Percentiles rank a stretch among this genome's conserved stretches.
Conservation (phyloP, 2,113 vertebrate genomes). For the Dunckerocampus dactyliophorus region DNA sequence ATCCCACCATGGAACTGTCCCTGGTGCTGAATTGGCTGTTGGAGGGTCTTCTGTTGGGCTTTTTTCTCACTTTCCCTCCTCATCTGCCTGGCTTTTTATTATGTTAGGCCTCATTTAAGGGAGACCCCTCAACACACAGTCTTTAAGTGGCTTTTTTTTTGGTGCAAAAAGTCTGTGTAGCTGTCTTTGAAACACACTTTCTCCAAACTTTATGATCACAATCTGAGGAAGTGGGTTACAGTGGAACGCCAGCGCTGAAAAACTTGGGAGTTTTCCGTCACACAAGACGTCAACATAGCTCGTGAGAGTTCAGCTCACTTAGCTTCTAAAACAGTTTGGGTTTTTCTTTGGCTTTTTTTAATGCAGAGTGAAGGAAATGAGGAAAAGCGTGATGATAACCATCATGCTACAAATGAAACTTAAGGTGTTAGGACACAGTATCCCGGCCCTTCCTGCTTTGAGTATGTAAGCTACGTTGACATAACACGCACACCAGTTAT, state of each 20-base stretch:
- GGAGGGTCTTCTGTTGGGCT: slow-evolving; percentile 22
- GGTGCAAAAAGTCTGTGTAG: too few relatives aligned
- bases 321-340: neutral
- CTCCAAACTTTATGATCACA: neutral
- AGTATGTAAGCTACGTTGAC: too few relatives aligned
- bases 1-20: slow-evolving; percentile 48
- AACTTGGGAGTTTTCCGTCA: neutral
- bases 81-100: neutral
- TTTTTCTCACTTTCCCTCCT: neutral
- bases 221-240: neutral
- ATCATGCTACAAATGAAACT: neutral
- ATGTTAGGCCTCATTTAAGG: neutral
- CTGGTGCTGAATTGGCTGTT: slow-evolving; percentile 57
- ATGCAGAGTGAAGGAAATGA: neutral
- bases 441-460: too few relatives aligned
- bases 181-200: too few relatives aligned
- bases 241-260: neutral
- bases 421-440: neutral
- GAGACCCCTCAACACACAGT: neutral
- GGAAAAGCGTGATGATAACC: neutral
- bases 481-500: too few relatives aligned
- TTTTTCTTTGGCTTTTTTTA: neutral
- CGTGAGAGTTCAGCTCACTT: neutral
- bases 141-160: neutral
- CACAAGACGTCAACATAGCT: neutral